These are phyloP conservation scores for Anomalospiza imberbis DNA, from an alignment of 2,797 vertebrate species.

Conservation along the genomic window DNA sequence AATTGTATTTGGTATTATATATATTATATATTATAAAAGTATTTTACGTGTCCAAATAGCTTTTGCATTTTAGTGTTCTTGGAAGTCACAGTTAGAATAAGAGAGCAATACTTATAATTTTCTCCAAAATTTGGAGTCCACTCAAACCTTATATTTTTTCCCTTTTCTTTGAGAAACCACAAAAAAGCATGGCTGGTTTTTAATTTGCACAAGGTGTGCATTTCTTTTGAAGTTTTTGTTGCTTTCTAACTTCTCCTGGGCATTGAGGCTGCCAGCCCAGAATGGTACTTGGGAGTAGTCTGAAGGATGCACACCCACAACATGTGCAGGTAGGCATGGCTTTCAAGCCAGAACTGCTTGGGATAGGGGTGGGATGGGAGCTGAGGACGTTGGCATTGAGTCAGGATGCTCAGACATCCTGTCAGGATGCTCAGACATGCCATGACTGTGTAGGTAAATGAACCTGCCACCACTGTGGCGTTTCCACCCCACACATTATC, in stretches of 20 bases:
- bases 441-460: not conserved
- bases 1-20: too few relatives aligned
- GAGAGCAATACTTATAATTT: not conserved
- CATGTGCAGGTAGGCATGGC: not conserved
- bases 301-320: not conserved
- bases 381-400: not conserved
- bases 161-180: not conserved
- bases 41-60: not conserved
- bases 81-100: not conserved
- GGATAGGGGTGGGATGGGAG: not conserved
- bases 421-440: not conserved
- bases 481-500: fast-evolving
- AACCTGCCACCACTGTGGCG: not conserved
- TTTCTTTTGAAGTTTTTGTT: not conserved
- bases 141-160: not conserved
- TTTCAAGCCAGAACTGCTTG: not conserved
- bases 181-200: not conserved
- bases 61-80: not conserved
- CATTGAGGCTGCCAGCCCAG: not conserved
- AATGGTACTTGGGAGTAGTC: fast-evolving
- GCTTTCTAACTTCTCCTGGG: not conserved
- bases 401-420: not conserved
- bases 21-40: too few relatives aligned
- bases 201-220: not conserved
- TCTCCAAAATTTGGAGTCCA: not conserved